A percentile compares a stretch with the other conserved stretches of the same genome.
Conservation (phyloP, 2,888 invertebrate species). For the Petrophora chlorosata region DNA sequence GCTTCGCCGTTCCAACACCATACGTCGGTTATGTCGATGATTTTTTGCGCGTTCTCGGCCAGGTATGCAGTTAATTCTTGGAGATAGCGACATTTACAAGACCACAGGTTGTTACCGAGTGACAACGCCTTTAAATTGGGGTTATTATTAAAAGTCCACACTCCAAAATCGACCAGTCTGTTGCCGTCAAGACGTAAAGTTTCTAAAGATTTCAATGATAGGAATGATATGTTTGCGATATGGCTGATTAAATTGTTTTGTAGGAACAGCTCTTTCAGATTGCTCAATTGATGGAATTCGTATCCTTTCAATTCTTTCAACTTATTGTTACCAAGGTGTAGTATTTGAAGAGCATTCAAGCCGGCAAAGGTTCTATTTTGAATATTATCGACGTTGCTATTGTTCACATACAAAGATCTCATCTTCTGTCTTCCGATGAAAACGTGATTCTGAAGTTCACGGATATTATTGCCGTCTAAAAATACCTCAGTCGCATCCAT, state of each 20-base stretch:
- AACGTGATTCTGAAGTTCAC: slow-evolving; percentile 92
- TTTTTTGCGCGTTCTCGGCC: slow-evolving; percentile 90
- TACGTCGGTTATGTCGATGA: slow-evolving; percentile 90
- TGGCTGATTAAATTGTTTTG: slow-evolving; percentile 92
- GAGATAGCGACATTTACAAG: slow-evolving; percentile 94
- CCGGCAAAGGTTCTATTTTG: slow-evolving; percentile 96
- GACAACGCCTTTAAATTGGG: slow-evolving; percentile 89
- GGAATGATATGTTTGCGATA: slow-evolving; percentile 92
- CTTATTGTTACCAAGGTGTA: slow-evolving; percentile 94
- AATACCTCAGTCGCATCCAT: slow-evolving; percentile 97
- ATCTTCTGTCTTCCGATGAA: slow-evolving; percentile 96
- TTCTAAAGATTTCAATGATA: slow-evolving; percentile 90
- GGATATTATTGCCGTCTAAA: slow-evolving; percentile 94
- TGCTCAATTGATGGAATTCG: slow-evolving; percentile 92
- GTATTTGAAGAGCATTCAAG: slow-evolving; percentile 88
- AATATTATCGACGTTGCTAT: slow-evolving; percentile 91
- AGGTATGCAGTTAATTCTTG: slow-evolving; percentile 93
- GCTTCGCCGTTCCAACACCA: slow-evolving; percentile 92
- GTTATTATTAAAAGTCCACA: slow-evolving; percentile 89
- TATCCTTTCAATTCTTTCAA: slow-evolving; percentile 91
- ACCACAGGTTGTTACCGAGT: slow-evolving; percentile 94
- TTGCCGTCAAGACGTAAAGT: slow-evolving; percentile 93
- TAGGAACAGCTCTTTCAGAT: slow-evolving; percentile 91
- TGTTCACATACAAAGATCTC: slow-evolving; percentile 93
- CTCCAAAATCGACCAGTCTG: slow-evolving; percentile 90